Conservation (phyloP, 2,797 vertebrate genomes). For the Enteromius radiatus region DNA sequence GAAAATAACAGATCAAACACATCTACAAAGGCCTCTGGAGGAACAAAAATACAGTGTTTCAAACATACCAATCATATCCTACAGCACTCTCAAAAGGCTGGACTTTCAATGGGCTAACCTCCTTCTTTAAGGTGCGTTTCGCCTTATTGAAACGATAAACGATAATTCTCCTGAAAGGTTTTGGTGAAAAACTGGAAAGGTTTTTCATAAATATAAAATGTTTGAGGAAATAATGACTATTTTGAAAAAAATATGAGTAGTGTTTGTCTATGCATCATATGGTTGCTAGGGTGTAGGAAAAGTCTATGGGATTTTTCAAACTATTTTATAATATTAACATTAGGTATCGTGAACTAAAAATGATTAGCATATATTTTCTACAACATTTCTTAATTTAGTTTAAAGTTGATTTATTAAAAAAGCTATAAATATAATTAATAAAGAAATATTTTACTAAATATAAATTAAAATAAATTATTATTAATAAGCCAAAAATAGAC, state of each 20-base stretch:
- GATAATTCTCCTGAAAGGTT: neutral
- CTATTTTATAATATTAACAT: no score
- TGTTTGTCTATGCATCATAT: neutral
- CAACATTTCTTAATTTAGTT: neutral
- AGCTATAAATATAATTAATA: neutral
- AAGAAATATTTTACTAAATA: neutral
- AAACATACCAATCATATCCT: constrained; percentile 53
- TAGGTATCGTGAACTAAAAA: neutral
- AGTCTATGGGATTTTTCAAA: neutral
- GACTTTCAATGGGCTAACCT: constrained; percentile 12
- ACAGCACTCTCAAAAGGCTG: constrained; percentile 14
- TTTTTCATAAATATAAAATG: neutral
- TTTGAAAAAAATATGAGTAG: neutral
- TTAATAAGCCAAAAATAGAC: no score
- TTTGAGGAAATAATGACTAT: neutral
- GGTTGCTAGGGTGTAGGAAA: neutral
- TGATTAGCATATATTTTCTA: neutral
- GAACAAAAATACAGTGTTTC: constrained; percentile 47
- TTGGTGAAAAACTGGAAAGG: neutral
- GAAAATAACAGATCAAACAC: constrained; percentile 63
- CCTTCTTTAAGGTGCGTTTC: neutral
- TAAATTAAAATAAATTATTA: neutral
- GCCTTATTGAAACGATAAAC: neutral
- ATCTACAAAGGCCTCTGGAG: constrained; percentile 52
- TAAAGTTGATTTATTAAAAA: neutral